Conservation (phyloP, 2,888 invertebrate genomes). For the Eugnorisma glareosa region DNA sequence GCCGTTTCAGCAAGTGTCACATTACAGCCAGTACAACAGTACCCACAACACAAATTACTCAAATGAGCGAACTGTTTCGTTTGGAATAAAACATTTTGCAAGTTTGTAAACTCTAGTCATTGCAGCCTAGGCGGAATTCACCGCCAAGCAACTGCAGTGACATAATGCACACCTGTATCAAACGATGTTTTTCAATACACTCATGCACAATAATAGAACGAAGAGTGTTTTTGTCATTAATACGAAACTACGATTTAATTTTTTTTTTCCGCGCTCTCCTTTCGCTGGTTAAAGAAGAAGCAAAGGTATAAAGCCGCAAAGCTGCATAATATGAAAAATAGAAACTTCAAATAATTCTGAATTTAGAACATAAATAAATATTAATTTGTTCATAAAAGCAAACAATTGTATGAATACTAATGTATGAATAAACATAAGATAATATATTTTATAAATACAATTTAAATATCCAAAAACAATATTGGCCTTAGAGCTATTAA, state of each 20-base stretch:
- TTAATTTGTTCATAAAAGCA: no score
- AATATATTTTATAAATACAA: no score
- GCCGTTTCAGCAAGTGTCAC: conserved; percentile 36
- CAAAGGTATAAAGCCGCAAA: neutral
- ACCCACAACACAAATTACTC: conserved; percentile 18
- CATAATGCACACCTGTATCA: no score
- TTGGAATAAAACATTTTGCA: neutral
- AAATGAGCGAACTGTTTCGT: neutral
- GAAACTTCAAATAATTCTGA: no score
- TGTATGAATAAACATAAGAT: no score
- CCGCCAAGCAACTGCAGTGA: neutral
- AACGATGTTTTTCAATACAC: no score
- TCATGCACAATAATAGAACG: no score
- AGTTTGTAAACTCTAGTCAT: neutral
- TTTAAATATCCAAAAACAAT: no score
- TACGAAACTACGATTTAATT: neutral
- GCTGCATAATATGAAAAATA: neutral
- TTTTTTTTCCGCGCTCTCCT: no score
- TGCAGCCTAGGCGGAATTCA: neutral
- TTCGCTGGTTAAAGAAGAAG: neutral
- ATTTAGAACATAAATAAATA: no score
- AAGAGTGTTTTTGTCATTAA: neutral
- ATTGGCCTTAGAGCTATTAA: no score
- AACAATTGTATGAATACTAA: no score
- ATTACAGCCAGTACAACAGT: conserved; percentile 16